Evolutionary conservation across 2,888 invertebrate species (phyloP), one percentile per base, ranked within the genome.

Genomic region (Dusona sp.): DNA sequence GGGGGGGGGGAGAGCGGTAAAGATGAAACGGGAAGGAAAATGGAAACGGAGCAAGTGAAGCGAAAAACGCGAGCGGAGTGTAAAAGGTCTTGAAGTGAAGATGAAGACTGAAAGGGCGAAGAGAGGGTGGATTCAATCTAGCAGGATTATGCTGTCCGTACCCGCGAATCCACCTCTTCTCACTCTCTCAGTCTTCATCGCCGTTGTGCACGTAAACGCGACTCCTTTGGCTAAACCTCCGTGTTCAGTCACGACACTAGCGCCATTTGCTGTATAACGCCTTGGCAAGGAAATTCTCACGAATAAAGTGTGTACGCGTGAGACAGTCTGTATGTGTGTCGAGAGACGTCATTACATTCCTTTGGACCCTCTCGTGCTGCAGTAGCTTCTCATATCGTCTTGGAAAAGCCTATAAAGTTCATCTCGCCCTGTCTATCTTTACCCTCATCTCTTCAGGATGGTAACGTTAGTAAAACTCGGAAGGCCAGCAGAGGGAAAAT

Each of bases 71-170:
- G 73, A 13, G 68, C 9, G 42, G 29, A 79, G 83, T 64, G 65
- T 48, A 42, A 87, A 65, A 75, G 51, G 65, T 45, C 75, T 68
- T 75, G 61, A 61, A 48, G 65, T 25, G 81, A 64, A 51, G 64
- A 73, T n/a, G 61, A 68, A 22, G 70, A 77, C 25, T 25, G 79
- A 68, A 48, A 79, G 79, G 78, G 81, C 57, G 61, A 64, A 33
- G 74, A 68, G 83, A 79, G 79, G 75, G 74, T 86, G 89, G 90
- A 92, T 92, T 92, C 91, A 92, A 92, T 92, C 91, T 91, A 90
- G 89, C 79, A 77, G 92, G 92, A 92, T 92, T 90, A 92, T 90
- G 88, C 88, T 79, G 38, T 86, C 61, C 77, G 78, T 84, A 64
- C 29, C 65, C 80, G 72, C 54, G 83, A 79, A 85, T 57, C 82